phyloP scores from a whole-genome alignment of 1,140 invertebrate species.

The Gonioctena quinquepunctata region DNA sequence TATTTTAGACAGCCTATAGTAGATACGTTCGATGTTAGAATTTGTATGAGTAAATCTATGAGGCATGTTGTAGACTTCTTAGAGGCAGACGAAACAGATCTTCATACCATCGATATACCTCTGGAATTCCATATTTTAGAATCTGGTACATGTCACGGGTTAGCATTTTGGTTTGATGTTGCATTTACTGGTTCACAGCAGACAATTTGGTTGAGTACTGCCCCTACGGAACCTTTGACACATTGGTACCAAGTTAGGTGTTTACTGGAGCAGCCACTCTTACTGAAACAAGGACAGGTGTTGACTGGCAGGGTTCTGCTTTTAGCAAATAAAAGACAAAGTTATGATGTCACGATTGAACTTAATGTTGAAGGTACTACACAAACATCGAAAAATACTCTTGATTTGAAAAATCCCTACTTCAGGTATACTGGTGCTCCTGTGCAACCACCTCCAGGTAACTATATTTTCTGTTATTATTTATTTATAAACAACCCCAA shows the following conservation, averaged over 20 bases:
- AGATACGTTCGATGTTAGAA: conserved; percentile 98
- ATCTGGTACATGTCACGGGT: conserved; percentile 93
- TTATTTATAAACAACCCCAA: too few relatives aligned
- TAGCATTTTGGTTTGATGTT: conserved; percentile 99
- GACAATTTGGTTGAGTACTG: conserved; percentile 96
- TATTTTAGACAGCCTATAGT: conserved; percentile 99
- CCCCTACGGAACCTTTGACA: conserved; percentile 97
- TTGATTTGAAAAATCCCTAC: conserved; percentile 99
- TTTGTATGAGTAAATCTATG: conserved; percentile 94
- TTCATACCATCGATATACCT: conserved; percentile 95
- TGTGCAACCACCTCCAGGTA: conserved; percentile 81
- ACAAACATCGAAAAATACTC: conserved; percentile 81
- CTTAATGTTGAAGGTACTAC: conserved; percentile 86
- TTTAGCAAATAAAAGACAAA: conserved; percentile 94
- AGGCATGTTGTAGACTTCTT: conserved; percentile 96
- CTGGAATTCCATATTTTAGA: conserved; percentile 91
- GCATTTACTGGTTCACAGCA: conserved; percentile 91
- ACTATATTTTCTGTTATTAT: too few relatives aligned
- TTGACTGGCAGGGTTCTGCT: conserved; percentile 87
- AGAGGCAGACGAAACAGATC: conserved; percentile 88
- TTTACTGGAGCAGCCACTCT: conserved; percentile 89
- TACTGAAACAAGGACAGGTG: conserved; percentile 92
- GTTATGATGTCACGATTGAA: conserved; percentile 98
- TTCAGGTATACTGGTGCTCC: conserved; percentile 91
- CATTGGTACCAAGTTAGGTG: conserved; percentile 99